A percentile compares a stretch with the other conserved stretches of the same genome.
Evolutionary conservation across 1,140 invertebrate species (phyloP).

Genomic region (Drosophila leontia): DNA sequence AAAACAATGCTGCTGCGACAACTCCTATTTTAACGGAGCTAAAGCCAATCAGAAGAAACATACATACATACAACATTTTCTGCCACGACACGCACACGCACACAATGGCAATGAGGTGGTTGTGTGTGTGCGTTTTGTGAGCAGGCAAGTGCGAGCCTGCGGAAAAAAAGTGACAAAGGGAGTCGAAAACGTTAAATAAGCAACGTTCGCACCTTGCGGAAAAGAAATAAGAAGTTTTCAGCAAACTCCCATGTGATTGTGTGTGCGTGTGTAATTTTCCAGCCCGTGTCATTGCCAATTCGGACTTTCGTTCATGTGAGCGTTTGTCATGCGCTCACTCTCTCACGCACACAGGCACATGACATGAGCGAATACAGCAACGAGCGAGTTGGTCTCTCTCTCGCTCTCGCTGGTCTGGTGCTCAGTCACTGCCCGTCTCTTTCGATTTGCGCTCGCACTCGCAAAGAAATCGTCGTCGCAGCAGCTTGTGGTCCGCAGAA

Average conservation of each 20-base stretch:
- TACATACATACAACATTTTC: conserved; percentile 52
- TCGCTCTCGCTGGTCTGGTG: conserved; percentile 20
- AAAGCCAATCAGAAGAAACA: conserved; percentile 6
- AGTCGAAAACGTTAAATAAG: conserved; percentile 19
- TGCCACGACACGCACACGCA: conserved; percentile 74
- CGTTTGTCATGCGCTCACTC: conserved; percentile 72
- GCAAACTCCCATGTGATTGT: conserved; percentile 60
- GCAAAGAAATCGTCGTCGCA: conserved; percentile 72
- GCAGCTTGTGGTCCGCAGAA: conserved; percentile 76
- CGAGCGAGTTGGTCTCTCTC: conserved; percentile 38
- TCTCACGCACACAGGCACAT: conserved; percentile 52
- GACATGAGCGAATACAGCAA: conserved; percentile 62
- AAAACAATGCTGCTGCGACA: conserved; percentile 57
- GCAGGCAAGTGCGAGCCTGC: conserved; percentile 20
- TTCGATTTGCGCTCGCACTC: conserved; percentile 55
- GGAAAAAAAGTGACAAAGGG: conserved; percentile 22
- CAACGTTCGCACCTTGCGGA: conserved; percentile 38
- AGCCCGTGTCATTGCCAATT: conserved; percentile 71
- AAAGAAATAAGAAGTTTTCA: conserved; percentile 43
- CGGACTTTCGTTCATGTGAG: conserved; percentile 48
- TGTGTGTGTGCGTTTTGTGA: conserved; percentile 24
- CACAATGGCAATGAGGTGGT: conserved; percentile 52
- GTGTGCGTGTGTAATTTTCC: conserved; percentile 69
- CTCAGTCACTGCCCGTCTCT: conserved; percentile 13
- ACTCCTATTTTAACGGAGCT: conserved; percentile 20